Evolutionary conservation across 2,888 invertebrate genomes (phyloP).

Genomic region (Meteorus cinctellus): DNA sequence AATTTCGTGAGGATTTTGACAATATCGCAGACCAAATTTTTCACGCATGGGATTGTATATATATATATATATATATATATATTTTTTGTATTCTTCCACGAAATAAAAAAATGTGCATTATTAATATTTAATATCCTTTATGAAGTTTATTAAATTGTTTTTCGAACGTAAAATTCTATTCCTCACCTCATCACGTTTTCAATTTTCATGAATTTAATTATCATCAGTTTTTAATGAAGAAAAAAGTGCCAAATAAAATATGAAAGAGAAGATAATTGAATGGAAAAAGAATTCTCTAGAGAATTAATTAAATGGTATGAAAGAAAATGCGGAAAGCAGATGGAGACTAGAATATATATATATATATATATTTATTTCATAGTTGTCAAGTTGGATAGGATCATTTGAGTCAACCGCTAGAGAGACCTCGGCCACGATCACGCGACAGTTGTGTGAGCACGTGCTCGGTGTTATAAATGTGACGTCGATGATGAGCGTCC

Average conservation of each 20-base stretch:
- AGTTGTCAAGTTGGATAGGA: neutral
- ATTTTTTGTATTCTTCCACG: too few species aligned
- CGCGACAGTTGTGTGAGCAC: conserved; percentile 53
- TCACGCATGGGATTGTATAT: too few species aligned
- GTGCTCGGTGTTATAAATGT: conserved; percentile 60
- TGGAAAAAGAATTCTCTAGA: neutral
- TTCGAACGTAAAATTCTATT: too few species aligned
- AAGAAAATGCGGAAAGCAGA: neutral
- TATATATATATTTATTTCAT: conserved; percentile 7
- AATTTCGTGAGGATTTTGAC: too few species aligned
- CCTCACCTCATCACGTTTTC: too few species aligned
- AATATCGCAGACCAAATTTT: too few species aligned
- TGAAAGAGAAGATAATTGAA: neutral
- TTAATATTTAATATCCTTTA: too few species aligned
- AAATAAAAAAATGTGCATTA: too few species aligned
- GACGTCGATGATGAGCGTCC: conserved; percentile 50
- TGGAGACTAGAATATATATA: neutral
- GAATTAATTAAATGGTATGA: neutral
- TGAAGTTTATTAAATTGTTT: too few species aligned
- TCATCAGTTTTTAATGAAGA: too few species aligned
- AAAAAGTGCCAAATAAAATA: neutral
- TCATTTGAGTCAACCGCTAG: conserved; percentile 19
- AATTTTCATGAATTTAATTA: neutral
- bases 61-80: too few species aligned
- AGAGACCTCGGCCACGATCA: conserved; percentile 27